phyloP scores from a whole-genome alignment of 1,140 invertebrate genomes.

The Drosophila virilis region DNA sequence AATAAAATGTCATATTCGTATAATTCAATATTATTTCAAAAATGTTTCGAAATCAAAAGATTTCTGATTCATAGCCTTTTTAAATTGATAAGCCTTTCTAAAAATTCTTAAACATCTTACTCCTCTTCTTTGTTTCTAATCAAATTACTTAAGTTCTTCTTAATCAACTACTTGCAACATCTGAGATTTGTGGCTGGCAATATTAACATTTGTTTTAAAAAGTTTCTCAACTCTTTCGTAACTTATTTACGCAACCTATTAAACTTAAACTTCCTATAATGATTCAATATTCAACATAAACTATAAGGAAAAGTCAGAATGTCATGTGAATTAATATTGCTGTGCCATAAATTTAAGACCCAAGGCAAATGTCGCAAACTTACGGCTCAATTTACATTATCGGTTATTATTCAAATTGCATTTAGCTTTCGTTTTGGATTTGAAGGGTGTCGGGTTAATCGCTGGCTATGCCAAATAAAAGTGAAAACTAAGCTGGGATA shows the following conservation, averaged over 20 bases:
- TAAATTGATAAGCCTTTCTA: no score
- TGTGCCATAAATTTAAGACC: constrained; percentile 38
- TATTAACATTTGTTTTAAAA: background rate
- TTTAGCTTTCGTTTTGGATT: constrained; percentile 20
- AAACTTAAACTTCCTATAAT: constrained; percentile 21
- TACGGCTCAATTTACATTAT: constrained; percentile 48
- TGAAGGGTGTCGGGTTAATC: constrained; percentile 46
- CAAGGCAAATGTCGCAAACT: constrained; percentile 55
- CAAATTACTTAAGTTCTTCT: no score
- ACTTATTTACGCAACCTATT: background rate
- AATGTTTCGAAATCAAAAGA: no score
- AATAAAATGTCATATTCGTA: no score
- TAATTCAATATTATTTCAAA: no score
- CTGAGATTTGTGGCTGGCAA: no score
- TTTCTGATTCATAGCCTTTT: no score
- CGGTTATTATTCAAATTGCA: constrained; percentile 42
- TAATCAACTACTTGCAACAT: no score
- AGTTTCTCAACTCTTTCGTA: background rate
- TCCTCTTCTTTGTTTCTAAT: no score
- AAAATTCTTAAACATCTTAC: no score
- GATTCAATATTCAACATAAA: constrained; percentile 5
- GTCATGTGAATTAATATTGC: constrained; percentile 25
- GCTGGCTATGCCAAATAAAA: constrained; percentile 42
- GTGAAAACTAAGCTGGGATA: constrained; percentile 49
- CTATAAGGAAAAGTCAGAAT: constrained; percentile 2